Conservation (phyloP, 2,888 invertebrate species). For the Drosophila borborema region DNA sequence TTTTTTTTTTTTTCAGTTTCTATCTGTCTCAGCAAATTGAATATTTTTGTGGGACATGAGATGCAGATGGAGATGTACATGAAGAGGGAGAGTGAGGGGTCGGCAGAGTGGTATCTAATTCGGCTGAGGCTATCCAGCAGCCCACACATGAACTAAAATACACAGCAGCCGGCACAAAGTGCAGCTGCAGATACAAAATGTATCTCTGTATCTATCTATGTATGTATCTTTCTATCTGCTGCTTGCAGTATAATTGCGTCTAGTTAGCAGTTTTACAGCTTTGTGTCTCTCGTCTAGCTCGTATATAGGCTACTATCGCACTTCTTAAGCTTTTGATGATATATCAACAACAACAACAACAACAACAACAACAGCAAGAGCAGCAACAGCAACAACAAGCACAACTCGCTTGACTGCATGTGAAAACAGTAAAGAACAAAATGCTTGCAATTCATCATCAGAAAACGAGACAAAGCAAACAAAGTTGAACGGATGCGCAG, state of each 20-base stretch:
- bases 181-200: slow-evolving; percentile 12
- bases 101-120: background rate
- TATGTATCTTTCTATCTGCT: slow-evolving; percentile 7
- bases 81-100: background rate
- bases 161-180: slow-evolving; percentile 4
- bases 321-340: slow-evolving; percentile 28
- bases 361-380: slow-evolving; percentile 7
- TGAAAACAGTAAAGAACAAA: slow-evolving; percentile 29
- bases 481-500: slow-evolving; percentile 7
- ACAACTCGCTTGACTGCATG: slow-evolving; percentile 14
- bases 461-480: slow-evolving; percentile 14
- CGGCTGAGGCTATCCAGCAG: slow-evolving; percentile 42
- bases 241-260: slow-evolving; percentile 27
- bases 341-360: slow-evolving; percentile 5
- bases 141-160: slow-evolving; percentile 31
- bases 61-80: slow-evolving; percentile 44
- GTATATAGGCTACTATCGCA: slow-evolving; percentile 15
- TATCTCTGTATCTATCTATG: slow-evolving; percentile 9
- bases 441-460: slow-evolving; percentile 58
- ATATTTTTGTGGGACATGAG: slow-evolving; percentile 24
- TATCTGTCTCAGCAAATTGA: slow-evolving; percentile 47
- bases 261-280: slow-evolving; percentile 33
- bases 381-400: slow-evolving; percentile 13
- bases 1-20: slow-evolving; percentile 17
- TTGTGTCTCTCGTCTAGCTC: slow-evolving; percentile 7